Percentiles rank a stretch among this genome's conserved stretches.
Conservation (phyloP, 2,888 invertebrate species). For the Pollenia griseotomentosa region DNA sequence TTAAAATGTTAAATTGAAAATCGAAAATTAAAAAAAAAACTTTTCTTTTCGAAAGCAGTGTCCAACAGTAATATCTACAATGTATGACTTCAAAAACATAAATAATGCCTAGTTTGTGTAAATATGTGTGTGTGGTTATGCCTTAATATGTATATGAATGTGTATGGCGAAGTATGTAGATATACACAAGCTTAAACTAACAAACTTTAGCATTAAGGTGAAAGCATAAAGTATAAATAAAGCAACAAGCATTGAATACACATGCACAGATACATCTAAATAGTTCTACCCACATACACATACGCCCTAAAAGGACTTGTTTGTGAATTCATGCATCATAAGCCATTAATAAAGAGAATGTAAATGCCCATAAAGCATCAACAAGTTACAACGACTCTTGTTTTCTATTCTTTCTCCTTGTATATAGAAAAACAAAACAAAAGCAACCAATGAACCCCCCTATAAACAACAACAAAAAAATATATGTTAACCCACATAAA, state of each 20-base stretch:
- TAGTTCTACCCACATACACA: not conserved
- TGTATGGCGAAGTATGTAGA: not conserved
- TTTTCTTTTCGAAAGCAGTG: too few species aligned
- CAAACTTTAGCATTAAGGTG: conserved; percentile 23
- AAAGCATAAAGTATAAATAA: conserved; percentile 35
- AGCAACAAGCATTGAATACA: conserved; percentile 43
- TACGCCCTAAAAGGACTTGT: not conserved
- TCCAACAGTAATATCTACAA: not conserved
- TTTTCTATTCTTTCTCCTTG: not conserved
- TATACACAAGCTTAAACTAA: not conserved
- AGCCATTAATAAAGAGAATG: conserved; percentile 47
- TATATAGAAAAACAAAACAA: not conserved
- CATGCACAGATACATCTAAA: not conserved
- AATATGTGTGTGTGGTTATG: not conserved
- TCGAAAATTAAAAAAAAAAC: too few species aligned
- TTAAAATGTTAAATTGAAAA: too few species aligned
- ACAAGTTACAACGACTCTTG: conserved; percentile 60
- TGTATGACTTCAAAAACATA: not conserved
- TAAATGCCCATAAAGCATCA: conserved; percentile 48
- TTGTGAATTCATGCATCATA: not conserved
- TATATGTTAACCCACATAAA: not conserved
- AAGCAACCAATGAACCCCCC: conserved; percentile 23
- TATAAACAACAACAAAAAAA: conserved; percentile 16
- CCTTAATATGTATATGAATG: not conserved
- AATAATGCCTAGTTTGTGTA: not conserved